Evolutionary conservation across 1,140 invertebrate species (phyloP).

Genomic region (Bombus soroeensis): DNA sequence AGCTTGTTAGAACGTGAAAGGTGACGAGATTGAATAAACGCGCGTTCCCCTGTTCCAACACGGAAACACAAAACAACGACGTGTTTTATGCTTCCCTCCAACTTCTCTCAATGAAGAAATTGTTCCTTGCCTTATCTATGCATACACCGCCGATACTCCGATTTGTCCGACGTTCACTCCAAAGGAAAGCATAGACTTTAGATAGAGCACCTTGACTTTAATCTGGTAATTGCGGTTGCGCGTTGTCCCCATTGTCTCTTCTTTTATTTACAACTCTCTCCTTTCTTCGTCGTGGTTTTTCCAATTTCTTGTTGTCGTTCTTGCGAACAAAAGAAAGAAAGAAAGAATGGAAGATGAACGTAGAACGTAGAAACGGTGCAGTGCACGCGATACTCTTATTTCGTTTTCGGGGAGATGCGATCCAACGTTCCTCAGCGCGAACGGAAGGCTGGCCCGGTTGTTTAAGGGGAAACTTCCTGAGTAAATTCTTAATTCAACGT

Average conservation of each 20-base stretch:
- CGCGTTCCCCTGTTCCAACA: neutral
- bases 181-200: neutral
- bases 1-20: no score
- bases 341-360: neutral
- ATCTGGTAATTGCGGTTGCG: constrained; percentile 40
- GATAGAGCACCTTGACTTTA: neutral
- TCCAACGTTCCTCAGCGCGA: neutral
- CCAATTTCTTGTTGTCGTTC: neutral
- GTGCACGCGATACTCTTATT: constrained; percentile 11
- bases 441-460: neutral
- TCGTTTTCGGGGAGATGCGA: neutral
- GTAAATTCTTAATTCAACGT: constrained; percentile 32
- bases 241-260: neutral
- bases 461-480: neutral
- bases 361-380: neutral
- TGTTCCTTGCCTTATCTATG: neutral
- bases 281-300: neutral
- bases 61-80: no score
- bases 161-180: neutral
- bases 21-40: neutral
- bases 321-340: neutral
- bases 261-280: neutral
- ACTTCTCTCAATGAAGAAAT: neutral
- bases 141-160: no score
- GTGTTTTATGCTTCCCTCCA: neutral